These are phyloP conservation scores for Saimiri boliviensis DNA, from an alignment of 2,113 vertebrate genomes.

Conservation along the genomic window DNA sequence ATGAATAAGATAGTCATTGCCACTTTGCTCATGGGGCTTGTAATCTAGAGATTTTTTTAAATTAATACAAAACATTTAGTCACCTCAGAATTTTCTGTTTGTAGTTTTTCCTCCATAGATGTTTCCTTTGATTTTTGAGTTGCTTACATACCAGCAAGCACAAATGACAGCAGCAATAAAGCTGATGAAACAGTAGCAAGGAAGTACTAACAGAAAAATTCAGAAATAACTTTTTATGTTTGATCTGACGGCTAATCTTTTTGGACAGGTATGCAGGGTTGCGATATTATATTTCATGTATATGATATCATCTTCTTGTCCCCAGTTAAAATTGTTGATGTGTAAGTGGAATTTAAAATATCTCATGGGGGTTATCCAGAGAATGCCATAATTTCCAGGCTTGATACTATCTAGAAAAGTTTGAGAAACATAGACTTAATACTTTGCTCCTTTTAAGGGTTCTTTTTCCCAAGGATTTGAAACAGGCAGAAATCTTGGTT, in stretches of 20 bases:
- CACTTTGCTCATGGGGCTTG: background rate
- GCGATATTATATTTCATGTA: background rate
- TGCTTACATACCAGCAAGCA: background rate
- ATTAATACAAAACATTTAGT: background rate
- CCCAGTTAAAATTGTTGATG: background rate
- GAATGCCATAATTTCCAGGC: background rate
- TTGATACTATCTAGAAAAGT: background rate
- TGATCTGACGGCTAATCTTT: background rate
- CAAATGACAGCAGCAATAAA: background rate
- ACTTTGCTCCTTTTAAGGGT: background rate
- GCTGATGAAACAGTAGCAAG: background rate
- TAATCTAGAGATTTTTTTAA: background rate
- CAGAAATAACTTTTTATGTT: background rate
- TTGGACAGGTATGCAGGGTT: background rate
- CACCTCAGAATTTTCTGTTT: background rate
- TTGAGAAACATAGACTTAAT: background rate
- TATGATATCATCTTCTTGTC: background rate
- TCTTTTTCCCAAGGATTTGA: constrained; percentile 30
- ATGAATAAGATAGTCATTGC: background rate
- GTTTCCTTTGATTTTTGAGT: background rate
- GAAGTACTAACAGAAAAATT: background rate
- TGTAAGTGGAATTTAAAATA: constrained; percentile 7
- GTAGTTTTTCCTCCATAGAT: background rate
- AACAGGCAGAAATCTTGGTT: background rate
- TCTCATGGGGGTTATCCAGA: background rate